Base-by-base conservation (phyloP, 2,888 invertebrate genomes). In the Drosophila prostipennis region DNA sequence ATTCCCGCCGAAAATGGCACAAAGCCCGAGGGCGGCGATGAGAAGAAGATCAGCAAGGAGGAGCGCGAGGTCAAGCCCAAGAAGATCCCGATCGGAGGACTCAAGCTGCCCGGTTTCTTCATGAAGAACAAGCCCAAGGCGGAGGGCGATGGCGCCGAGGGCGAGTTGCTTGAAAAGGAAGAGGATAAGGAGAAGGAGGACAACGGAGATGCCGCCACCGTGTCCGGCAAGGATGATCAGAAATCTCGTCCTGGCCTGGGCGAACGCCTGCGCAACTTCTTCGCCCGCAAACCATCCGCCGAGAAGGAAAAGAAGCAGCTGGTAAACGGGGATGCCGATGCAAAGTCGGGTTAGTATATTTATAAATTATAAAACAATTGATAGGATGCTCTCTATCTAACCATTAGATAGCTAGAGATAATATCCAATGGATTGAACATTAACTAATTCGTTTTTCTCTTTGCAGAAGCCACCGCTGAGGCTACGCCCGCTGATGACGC, bases 21-120 rank as follows among this genome's bases (percentile, higher is more conserved):
- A 48, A 81, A 88, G 14, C 36, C 77, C 37, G 39, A 45, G 77
- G 80, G 77, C 1, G 29, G 49, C 10, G 91, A 90, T 29, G 90
- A 91, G 26, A 89, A 90, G 57, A 91, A 91, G 73, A 77, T 91
- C 34, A 94, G 93, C 6, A 94, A 94, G 79, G 95, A 95, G 79
- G 95, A 95, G 53, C 94, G 95, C 72, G 96, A 96, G 92, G 95
- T 95, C 36, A 95, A 95, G 89, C 96, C 96, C 65, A 96, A 95
- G 90, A 96, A 96, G 90, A 96, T 96, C 83, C 96, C 96, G 5
- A 96, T 96, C 85, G 96, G 96, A 53, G 96, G 96, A n/a, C 96
- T 96, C 76, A 96, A 96, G 92, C 95, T 96, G 94, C 96, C 96
- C 5, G 96, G 96, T 14, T 96, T 96, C 92, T 96, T 96, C 87